Conservation (phyloP, 2,888 invertebrate species). For the Leptothorax acervorum region DNA sequence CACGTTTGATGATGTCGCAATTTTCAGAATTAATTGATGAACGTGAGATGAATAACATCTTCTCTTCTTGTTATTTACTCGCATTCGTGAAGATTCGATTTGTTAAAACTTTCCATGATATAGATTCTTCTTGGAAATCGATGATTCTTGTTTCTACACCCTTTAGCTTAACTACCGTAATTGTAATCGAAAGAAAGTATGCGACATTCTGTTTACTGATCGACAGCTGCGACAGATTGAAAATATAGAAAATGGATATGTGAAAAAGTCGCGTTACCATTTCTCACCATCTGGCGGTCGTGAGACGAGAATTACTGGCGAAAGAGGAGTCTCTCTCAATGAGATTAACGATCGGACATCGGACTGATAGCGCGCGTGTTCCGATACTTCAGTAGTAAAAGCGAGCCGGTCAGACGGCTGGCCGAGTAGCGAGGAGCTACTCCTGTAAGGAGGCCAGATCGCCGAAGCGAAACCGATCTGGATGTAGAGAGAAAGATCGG, state of each 20-base stretch:
- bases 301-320: neutral
- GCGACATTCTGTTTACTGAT: neutral
- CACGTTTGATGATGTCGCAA: neutral
- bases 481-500: constrained; percentile 60
- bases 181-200: constrained; percentile 22
- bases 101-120: neutral
- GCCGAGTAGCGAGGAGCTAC: constrained; percentile 57
- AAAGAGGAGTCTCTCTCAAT: constrained; percentile 21
- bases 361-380: constrained; percentile 44
- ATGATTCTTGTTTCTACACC: neutral
- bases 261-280: neutral
- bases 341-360: constrained; percentile 69
- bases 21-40: constrained; percentile 11
- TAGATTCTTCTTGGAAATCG: neutral
- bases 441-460: constrained; percentile 72
- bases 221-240: constrained; percentile 8
- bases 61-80: neutral
- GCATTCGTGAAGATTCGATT: neutral
- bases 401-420: constrained; percentile 46
- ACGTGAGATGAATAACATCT: neutral
- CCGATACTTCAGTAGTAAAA: constrained; percentile 61
- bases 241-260: neutral
- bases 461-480: constrained; percentile 74
- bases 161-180: neutral
- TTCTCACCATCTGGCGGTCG: neutral